Evolutionary conservation across 2,113 vertebrate species (phyloP), one percentile per base, ranked within the genome.

Genomic region (Progne subis): DNA sequence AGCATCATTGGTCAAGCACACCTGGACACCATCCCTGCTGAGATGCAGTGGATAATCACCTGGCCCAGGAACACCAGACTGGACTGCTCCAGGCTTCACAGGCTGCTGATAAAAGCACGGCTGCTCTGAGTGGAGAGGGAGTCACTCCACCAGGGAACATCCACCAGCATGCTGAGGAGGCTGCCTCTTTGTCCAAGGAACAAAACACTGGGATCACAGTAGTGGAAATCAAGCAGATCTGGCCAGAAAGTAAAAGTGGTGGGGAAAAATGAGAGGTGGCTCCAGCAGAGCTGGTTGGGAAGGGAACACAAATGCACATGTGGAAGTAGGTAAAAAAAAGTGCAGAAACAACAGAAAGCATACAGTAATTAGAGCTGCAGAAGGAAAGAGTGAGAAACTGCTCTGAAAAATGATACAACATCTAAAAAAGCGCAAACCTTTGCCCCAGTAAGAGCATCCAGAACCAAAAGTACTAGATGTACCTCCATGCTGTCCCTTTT

Each of bases 1-100:
- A 0, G 70, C 18, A 28, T 23, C 41, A 28, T 1, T 0, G 0
- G 43, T 20, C 46, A 52, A 46, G 79, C n/a, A 25, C 17, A 78
- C 32, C n/a, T n/a, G 49, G 60, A 37, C 67, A 83, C 34, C 2
- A 2, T 37, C 34, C 20, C 72, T 39, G 23, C 55, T 4, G 44
- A 69, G 77, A 46, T 4, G 31, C 70, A 63, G 60, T 0, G 0
- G 13, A 23, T 16, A 44, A 26, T 14, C 41, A 64, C 26, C 32
- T 1, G 1, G 12, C 4, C 63, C 12, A 26, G 41, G 70, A 76
- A 83, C 15, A 6, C n/a, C 49, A 63, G 19, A n/a, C 6, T 1
- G 0, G 52, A 9, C 6, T 19, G 14, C 44, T 44, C 46, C 0
- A 0, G 50, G 55, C 20, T 63, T 63, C 32, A 0, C 28, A 49